A percentile compares a stretch with the other conserved stretches of the same genome.
phyloP scores from a whole-genome alignment of 2,797 vertebrate species.

The Sebastes nivosus region DNA sequence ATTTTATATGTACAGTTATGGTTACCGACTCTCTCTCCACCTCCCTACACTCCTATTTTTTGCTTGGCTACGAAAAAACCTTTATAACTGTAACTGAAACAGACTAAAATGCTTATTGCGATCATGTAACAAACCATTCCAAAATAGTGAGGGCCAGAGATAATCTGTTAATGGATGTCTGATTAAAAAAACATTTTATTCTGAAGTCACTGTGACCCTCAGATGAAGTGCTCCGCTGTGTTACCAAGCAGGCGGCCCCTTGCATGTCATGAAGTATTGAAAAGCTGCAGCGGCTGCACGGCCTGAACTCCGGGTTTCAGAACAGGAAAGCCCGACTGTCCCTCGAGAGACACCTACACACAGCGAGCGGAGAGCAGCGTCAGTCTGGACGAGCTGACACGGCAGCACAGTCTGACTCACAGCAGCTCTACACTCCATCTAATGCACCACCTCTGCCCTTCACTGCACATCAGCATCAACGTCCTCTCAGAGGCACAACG shows the following conservation, averaged over 20 bases:
- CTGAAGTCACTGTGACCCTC: constrained; percentile 13
- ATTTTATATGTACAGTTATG: no score
- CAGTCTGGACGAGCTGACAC: constrained; percentile 66
- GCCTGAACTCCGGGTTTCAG: constrained; percentile 48
- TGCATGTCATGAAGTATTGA: constrained; percentile 65
- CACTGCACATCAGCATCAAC: constrained; percentile 72
- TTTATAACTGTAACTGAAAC: neutral
- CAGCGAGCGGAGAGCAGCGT: constrained; percentile 44
- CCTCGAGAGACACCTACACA: constrained; percentile 72
- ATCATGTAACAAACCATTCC: constrained; percentile 11
- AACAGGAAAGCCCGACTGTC: constrained; percentile 59
- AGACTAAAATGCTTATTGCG: neutral
- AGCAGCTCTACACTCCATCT: constrained; percentile 56
- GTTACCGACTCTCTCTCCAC: no score
- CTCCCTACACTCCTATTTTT: neutral
- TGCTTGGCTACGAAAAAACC: neutral
- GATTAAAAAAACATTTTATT: constrained; percentile 50
- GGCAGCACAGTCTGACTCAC: constrained; percentile 65
- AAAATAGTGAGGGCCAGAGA: neutral
- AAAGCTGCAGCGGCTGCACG: constrained; percentile 35
- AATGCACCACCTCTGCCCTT: constrained; percentile 73
- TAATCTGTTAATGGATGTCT: constrained; percentile 60
- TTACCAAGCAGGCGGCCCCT: constrained; percentile 20
- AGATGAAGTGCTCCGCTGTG: constrained; percentile 14
- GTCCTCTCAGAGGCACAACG: constrained; percentile 35